These are phyloP conservation scores for Cotesia congregata DNA, from an alignment of 2,888 invertebrate species.

Conservation along the genomic window DNA sequence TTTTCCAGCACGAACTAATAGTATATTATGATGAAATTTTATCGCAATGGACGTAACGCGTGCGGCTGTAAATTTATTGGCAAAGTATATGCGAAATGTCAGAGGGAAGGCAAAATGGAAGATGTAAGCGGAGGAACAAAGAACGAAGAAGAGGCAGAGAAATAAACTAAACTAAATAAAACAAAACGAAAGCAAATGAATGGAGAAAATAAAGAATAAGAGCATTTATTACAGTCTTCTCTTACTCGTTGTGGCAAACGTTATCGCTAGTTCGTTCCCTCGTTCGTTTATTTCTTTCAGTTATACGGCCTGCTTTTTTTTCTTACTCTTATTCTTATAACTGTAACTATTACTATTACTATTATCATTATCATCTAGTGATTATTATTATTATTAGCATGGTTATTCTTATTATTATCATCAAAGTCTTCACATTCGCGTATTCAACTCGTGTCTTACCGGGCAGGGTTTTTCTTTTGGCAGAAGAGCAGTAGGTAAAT, in stretches of 20 bases:
- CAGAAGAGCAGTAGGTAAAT: slow-evolving; percentile 23
- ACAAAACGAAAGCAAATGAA: not conserved
- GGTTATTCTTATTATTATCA: not conserved
- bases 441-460: slow-evolving; percentile 39
- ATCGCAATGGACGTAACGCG: not conserved
- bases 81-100: not conserved
- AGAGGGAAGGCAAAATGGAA: not conserved
- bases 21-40: not conserved
- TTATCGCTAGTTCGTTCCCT: slow-evolving; percentile 33
- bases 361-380: not conserved
- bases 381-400: not conserved
- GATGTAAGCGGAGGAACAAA: not conserved
- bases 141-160: not conserved
- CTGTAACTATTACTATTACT: not conserved
- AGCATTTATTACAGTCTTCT: slow-evolving; percentile 32
- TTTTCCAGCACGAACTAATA: not conserved
- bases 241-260: slow-evolving; percentile 14
- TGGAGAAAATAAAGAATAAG: slow-evolving; percentile 18
- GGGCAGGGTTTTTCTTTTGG: slow-evolving; percentile 26
- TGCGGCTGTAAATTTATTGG: not conserved
- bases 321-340: not conserved
- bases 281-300: slow-evolving; percentile 10
- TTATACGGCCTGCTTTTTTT: slow-evolving; percentile 3
- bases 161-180: slow-evolving; percentile 10
- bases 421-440: slow-evolving; percentile 17